Evolutionary conservation across 2,113 vertebrate genomes (phyloP).

Genomic region (Apistogramma diplotaenia): DNA sequence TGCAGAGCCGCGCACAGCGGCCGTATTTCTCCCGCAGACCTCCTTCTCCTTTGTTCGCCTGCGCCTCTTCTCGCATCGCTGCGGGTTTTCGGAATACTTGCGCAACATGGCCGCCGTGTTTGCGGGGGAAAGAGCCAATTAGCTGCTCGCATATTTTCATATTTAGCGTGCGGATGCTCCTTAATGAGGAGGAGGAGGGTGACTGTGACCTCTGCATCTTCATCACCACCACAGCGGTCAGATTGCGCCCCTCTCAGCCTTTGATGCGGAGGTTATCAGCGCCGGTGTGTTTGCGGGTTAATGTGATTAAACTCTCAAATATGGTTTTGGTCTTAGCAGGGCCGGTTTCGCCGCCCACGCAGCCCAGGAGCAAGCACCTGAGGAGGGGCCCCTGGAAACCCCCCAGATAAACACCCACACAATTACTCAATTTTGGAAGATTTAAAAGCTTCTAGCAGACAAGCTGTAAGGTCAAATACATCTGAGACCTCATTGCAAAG

Average conservation of each 20-base stretch:
- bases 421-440: too few species aligned
- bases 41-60: conserved; percentile 72
- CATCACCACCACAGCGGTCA: neutral
- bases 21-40: conserved; percentile 17
- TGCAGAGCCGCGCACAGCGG: conserved; percentile 13
- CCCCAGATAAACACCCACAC: too few species aligned
- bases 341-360: neutral
- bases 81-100: conserved; percentile 77
- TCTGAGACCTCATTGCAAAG: too few species aligned
- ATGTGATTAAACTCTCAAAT: too few species aligned
- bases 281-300: neutral
- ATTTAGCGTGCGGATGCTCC: neutral
- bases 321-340: neutral
- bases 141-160: neutral
- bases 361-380: neutral
- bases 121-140: neutral
- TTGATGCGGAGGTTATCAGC: neutral
- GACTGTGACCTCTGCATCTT: conserved; percentile 44
- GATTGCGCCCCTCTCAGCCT: neutral
- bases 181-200: neutral
- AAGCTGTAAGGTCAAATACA: too few species aligned
- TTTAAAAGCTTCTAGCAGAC: too few species aligned
- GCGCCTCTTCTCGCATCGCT: conserved; percentile 64
- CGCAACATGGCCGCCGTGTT: conserved; percentile 80
- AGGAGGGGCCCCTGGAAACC: neutral